Percentiles rank a stretch among this genome's conserved stretches.
These are phyloP conservation scores for Drosophila setifemur DNA, from an alignment of 1,140 invertebrate genomes.

Conservation along the genomic window DNA sequence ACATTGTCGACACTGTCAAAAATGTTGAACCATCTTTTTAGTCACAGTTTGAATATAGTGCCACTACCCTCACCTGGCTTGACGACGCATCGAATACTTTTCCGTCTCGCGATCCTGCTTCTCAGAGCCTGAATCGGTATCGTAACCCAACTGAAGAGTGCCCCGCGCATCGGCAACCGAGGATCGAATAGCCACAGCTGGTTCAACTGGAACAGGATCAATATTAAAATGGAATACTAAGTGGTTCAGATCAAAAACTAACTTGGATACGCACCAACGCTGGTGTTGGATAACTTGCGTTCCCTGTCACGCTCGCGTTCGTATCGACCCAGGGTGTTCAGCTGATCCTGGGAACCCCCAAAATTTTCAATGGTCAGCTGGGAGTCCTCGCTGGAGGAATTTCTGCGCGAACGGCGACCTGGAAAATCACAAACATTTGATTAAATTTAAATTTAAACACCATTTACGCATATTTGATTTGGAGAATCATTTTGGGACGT, in stretches of 20 bases:
- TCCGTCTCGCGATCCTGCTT: constrained; percentile 84
- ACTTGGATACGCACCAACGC: constrained; percentile 82
- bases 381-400: constrained; percentile 93
- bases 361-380: constrained; percentile 96
- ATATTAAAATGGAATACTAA: not conserved
- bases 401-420: constrained; percentile 89
- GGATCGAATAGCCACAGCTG: constrained; percentile 86
- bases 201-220: constrained; percentile 76
- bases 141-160: constrained; percentile 87
- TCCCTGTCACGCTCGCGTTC: constrained; percentile 72
- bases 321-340: constrained; percentile 86
- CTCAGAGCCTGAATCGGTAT: constrained; percentile 83
- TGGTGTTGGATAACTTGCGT: constrained; percentile 86
- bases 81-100: constrained; percentile 84
- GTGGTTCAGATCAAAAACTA: not conserved
- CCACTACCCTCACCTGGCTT: constrained; percentile 82
- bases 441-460: not conserved
- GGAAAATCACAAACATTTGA: constrained; percentile 11
- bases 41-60: too few species aligned
- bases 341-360: constrained; percentile 91
- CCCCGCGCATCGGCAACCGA: constrained; percentile 90
- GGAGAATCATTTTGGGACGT: not conserved
- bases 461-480: not conserved
- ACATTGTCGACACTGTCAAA: constrained; percentile 68
- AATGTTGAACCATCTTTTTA: too few species aligned